Evolutionary conservation across 2,797 vertebrate species (phyloP), one percentile per base, ranked within the genome.

Genomic region (Pelochelys cantorii): DNA sequence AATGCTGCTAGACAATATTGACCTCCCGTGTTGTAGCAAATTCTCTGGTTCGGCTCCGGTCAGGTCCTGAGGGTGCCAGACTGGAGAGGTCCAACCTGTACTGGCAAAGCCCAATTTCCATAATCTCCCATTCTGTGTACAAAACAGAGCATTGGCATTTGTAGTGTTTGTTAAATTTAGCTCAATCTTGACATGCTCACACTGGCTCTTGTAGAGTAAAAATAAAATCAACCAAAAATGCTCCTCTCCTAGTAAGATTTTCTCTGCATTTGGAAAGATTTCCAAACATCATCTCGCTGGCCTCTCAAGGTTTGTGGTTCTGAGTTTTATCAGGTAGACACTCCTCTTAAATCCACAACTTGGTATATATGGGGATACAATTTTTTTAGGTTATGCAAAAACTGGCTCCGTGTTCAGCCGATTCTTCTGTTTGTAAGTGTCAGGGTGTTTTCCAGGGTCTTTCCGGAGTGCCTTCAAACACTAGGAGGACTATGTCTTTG

Each of bases 391-490:
- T 62, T 31, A 20, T 4, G 11, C n/a, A 48, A 25, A 2, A 14
- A 0, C 29, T 17, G 1, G 31, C n/a, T 11, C 0, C 0, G 34
- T 17, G n/a, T 31, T 52, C 84, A 48, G 11, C 55, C 34, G 1
- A 8, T 62, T 53, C 55, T 27, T 75, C 13, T 14, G 12, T 25
- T 75, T 74, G 20, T 55, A 7, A 0, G 14, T 2, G 79, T 60
- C 59, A 14, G 59, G 27, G 29, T 25, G 13, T 60, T 60, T 59
- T 83, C 31, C 18, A 60, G 80, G 68, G 85, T 94, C 84, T 71
- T 29, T 55, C 23, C 1, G 0, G 34, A 13, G 4, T 37, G 31
- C 53, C 14, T 55, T 3, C 0, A 0, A 9, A 27, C 25, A 25
- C 34, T 10, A 42, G 34, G 79, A 1, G 5, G 17, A 3, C 82